phyloP scores from a whole-genome alignment of 1,140 invertebrate species.

The Melanaphis sacchari region DNA sequence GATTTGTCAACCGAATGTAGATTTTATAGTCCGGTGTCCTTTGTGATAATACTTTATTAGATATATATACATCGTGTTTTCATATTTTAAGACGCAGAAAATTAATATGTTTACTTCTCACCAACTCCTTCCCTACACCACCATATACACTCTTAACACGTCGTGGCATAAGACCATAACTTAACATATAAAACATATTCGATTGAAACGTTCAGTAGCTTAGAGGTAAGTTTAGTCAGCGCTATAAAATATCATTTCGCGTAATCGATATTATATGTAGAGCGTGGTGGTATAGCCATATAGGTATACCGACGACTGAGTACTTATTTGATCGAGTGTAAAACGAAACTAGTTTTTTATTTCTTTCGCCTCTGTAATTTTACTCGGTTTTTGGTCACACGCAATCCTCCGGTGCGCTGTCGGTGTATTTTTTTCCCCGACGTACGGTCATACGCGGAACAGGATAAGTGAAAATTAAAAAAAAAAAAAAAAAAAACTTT shows the following conservation, averaged over 20 bases:
- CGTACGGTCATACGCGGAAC: neutral
- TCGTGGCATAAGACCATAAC: no score
- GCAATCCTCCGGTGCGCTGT: neutral
- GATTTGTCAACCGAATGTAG: no score
- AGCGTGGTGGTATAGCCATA: neutral
- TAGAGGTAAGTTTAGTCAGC: neutral
- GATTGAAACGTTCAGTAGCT: neutral
- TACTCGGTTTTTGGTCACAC: slow-evolving; percentile 13
- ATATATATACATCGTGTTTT: no score
- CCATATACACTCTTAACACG: neutral
- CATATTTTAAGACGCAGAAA: no score
- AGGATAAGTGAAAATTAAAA: neutral
- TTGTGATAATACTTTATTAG: no score
- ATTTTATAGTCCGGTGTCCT: neutral
- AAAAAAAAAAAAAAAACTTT: neutral
- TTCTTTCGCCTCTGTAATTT: neutral
- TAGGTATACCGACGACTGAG: neutral
- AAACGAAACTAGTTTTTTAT: neutral
- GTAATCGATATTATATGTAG: neutral
- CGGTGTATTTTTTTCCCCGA: neutral
- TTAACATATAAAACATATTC: neutral
- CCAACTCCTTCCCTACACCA: neutral
- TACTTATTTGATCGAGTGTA: neutral
- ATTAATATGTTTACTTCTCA: no score
- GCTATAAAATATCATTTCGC: neutral